A percentile compares a stretch with the other conserved stretches of the same genome.
These are phyloP conservation scores for Casuarius casuarius DNA, from an alignment of 2,113 vertebrate species.

Conservation along the genomic window DNA sequence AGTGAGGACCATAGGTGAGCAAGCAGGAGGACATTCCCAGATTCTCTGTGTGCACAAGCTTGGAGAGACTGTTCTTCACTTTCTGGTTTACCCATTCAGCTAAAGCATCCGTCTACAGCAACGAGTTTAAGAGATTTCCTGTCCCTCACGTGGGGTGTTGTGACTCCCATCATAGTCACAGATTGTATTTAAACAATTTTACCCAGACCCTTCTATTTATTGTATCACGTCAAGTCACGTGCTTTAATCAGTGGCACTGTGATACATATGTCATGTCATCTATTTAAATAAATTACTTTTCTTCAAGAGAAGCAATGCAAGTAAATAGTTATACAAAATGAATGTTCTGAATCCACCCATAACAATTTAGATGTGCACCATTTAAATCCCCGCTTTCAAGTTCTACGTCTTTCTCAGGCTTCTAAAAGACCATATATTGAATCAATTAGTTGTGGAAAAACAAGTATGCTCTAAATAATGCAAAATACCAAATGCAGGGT, in stretches of 20 bases:
- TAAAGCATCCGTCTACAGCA: background rate
- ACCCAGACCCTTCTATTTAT: background rate
- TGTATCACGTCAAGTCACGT: background rate
- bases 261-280: background rate
- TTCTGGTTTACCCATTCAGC: background rate
- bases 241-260: background rate
- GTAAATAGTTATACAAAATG: background rate
- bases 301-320: background rate
- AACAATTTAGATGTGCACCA: background rate
- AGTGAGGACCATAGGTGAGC: background rate
- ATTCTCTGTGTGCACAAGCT: background rate
- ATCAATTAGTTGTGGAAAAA: constrained; percentile 48
- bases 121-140: background rate
- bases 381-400: background rate
- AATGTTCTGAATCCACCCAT: background rate
- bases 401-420: background rate
- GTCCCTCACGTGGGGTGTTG: rapidly evolving
- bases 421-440: constrained; percentile 41
- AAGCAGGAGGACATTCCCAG: background rate
- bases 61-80: background rate
- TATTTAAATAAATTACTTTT: background rate
- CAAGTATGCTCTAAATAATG: constrained; percentile 67
- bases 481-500: constrained; percentile 51
- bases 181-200: background rate
- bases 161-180: background rate